A percentile compares a stretch with the other conserved stretches of the same genome.
Conservation (phyloP, 2,888 invertebrate species). For the Sceliomorpha sp. region DNA sequence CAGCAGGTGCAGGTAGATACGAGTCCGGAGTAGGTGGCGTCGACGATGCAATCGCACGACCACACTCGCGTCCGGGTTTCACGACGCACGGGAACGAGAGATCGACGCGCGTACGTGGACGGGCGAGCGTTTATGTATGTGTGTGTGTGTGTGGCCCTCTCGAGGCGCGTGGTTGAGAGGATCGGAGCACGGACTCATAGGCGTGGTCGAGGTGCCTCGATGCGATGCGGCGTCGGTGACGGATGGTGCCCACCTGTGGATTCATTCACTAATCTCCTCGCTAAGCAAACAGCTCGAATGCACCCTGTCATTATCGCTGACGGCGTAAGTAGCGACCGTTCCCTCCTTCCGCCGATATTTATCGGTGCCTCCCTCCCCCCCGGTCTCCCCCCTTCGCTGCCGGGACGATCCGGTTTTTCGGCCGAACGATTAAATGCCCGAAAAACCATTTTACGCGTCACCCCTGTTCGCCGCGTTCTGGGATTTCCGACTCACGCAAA, state of each 20-base stretch:
- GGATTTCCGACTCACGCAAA: slow-evolving; percentile 55
- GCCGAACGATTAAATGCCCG: slow-evolving; percentile 65
- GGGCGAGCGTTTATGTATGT: too few relatives aligned
- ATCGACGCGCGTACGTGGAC: slow-evolving; percentile 12
- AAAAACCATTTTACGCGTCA: slow-evolving; percentile 67
- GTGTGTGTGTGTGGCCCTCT: slow-evolving; percentile 8
- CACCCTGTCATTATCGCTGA: slow-evolving; percentile 80
- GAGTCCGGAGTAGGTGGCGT: not conserved
- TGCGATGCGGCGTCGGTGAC: slow-evolving; percentile 72
- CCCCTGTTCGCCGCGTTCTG: slow-evolving; percentile 65
- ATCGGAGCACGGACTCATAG: slow-evolving; percentile 62
- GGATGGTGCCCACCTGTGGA: slow-evolving; percentile 81
- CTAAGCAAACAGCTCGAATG: slow-evolving; percentile 79
- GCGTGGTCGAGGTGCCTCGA: slow-evolving; percentile 69
- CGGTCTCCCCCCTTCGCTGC: slow-evolving; percentile 49
- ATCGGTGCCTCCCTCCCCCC: too few relatives aligned
- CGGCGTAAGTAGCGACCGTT: slow-evolving; percentile 77
- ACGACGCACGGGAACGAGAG: slow-evolving; percentile 22
- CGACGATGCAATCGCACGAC: slow-evolving; percentile 1
- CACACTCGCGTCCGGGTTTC: slow-evolving; percentile 7
- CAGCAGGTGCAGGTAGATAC: slow-evolving; percentile 68
- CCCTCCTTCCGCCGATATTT: slow-evolving; percentile 69
- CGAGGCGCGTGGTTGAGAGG: slow-evolving; percentile 49
- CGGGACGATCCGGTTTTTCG: slow-evolving; percentile 57
- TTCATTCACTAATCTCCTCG: slow-evolving; percentile 80